Evolutionary conservation across 2,113 vertebrate species (phyloP).

Genomic region (Python bivittatus): DNA sequence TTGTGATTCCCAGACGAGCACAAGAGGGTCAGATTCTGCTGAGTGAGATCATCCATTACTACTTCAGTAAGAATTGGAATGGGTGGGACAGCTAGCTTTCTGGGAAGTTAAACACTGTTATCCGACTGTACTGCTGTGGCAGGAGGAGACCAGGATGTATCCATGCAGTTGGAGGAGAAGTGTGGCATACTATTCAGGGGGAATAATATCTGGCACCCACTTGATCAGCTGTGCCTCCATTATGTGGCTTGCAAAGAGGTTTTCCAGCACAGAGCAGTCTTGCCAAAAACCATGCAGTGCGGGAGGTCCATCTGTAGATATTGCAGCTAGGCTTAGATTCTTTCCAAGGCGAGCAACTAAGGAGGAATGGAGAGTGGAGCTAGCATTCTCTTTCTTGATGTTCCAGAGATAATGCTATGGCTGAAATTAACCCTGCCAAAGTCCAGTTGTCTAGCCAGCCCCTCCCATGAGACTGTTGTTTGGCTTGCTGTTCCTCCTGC

Average conservation of each 20-base stretch:
- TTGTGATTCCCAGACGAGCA: constrained; percentile 4
- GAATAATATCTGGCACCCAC: not conserved
- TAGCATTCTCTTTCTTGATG: not conserved
- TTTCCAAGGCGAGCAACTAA: not conserved
- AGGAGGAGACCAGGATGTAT: not conserved
- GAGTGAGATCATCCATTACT: constrained; percentile 9
- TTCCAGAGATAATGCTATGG: not conserved
- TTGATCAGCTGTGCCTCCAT: constrained; percentile 3
- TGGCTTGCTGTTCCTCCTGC: not conserved
- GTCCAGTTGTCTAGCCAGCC: constrained; percentile 16
- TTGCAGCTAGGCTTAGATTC: not conserved
- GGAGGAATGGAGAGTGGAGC: not conserved
- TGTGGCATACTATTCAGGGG: not conserved
- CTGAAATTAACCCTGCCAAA: not conserved
- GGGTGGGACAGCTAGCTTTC: not conserved
- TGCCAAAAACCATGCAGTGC: constrained; percentile 32
- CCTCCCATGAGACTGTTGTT: not conserved
- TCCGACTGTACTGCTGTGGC: not conserved
- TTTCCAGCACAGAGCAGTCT: constrained; percentile 7
- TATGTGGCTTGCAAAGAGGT: constrained; percentile 16
- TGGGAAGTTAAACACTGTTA: not conserved
- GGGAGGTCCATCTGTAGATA: not conserved
- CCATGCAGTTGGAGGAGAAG: not conserved
- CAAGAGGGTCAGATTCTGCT: not conserved
- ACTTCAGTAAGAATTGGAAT: not conserved